Evolutionary conservation across 2,797 vertebrate species (phyloP).

Genomic region (Poecilia velifera): DNA sequence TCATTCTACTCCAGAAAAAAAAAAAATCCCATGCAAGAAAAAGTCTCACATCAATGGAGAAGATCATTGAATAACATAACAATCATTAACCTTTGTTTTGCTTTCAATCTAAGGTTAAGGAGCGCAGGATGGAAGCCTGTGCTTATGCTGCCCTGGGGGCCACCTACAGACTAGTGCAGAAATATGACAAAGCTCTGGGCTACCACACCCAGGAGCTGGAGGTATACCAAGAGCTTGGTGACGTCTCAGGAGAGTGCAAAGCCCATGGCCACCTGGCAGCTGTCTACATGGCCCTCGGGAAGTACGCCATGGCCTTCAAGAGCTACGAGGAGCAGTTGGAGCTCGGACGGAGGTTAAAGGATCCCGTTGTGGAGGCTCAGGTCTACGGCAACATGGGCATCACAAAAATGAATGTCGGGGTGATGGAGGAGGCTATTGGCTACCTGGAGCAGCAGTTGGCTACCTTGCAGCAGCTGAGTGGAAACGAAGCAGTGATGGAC

Average conservation of each 20-base stretch:
- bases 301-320: constrained; percentile 97
- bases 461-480: constrained; percentile 95
- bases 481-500: constrained; percentile 91
- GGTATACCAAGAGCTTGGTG: constrained; percentile 89
- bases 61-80: not conserved
- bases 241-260: constrained; percentile 90
- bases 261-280: constrained; percentile 96
- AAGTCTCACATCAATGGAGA: not conserved
- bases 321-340: constrained; percentile 96
- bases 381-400: constrained; percentile 99
- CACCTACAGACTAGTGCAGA: constrained; percentile 87
- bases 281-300: constrained; percentile 95
- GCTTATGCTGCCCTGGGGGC: constrained; percentile 94
- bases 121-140: constrained; percentile 78
- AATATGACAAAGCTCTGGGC: constrained; percentile 92
- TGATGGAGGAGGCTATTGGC: constrained; percentile 97
- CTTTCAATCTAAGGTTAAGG: constrained; percentile 76
- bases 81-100: not conserved
- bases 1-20: not conserved
- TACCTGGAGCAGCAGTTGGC: constrained; percentile 98
- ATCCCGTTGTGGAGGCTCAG: constrained; percentile 90
- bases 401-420: constrained; percentile 98
- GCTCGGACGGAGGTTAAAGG: constrained; percentile 90
- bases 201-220: constrained; percentile 96
- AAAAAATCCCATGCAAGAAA: not conserved